These are phyloP conservation scores for Tolypeutes matacus DNA, from an alignment of 2,797 vertebrate genomes.

Conservation along the genomic window DNA sequence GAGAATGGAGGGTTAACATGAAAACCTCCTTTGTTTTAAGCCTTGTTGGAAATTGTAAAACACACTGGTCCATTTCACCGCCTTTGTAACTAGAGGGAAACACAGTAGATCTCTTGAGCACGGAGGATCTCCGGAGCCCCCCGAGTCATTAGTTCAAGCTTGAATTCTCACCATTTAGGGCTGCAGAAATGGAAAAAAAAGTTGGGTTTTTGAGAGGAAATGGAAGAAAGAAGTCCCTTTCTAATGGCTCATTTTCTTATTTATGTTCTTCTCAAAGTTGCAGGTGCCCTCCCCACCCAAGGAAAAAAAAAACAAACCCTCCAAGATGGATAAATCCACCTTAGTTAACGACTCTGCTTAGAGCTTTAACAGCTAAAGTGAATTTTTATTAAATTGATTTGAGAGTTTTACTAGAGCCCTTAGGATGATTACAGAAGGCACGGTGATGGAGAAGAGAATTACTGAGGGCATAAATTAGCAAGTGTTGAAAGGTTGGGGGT, in stretches of 20 bases:
- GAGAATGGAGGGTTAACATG: slow-evolving; percentile 62
- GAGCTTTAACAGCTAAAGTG: slow-evolving; percentile 59
- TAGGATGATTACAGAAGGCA: background rate
- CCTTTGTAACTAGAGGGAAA: slow-evolving; percentile 61
- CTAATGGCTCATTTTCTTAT: background rate
- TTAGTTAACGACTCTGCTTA: slow-evolving; percentile 40
- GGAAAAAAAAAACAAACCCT: background rate
- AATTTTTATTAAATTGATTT: slow-evolving; percentile 59
- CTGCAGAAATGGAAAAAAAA: slow-evolving; percentile 13
- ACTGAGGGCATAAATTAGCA: slow-evolving; percentile 48
- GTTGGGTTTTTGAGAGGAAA: slow-evolving; percentile 58
- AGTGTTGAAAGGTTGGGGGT: slow-evolving; percentile 52
- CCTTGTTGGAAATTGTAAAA: slow-evolving; percentile 64
- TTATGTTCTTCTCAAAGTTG: slow-evolving; percentile 34
- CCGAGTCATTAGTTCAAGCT: background rate
- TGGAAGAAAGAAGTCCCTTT: background rate
- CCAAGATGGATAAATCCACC: background rate
- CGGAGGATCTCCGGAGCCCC: background rate
- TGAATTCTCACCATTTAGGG: slow-evolving; percentile 27
- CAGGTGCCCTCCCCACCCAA: background rate
- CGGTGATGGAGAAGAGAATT: background rate
- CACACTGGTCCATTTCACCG: slow-evolving; percentile 28
- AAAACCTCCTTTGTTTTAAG: slow-evolving; percentile 69
- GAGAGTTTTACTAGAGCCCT: slow-evolving; percentile 59
- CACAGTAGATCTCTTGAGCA: slow-evolving; percentile 77